Evolutionary conservation across 2,797 vertebrate species (phyloP).

Genomic region (Antrozous pallidus): DNA sequence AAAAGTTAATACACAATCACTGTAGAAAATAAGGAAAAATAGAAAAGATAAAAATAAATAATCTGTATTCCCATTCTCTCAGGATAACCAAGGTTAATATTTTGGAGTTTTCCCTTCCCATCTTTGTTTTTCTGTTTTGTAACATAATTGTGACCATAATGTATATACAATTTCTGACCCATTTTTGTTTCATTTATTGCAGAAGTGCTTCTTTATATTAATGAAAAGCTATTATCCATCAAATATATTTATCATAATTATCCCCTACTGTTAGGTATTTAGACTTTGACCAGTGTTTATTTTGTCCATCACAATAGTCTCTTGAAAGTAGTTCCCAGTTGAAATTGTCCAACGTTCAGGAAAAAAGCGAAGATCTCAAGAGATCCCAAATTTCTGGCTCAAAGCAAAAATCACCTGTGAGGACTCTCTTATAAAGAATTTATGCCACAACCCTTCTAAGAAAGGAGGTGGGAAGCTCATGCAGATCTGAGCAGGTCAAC

Average conservation of each 20-base stretch:
- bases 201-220: background rate
- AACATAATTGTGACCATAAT: background rate
- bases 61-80: background rate
- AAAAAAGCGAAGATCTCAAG: background rate
- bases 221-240: background rate
- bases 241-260: background rate
- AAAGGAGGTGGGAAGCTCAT: background rate
- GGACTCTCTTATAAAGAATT: background rate
- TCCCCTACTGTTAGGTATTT: background rate
- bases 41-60: background rate
- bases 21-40: background rate
- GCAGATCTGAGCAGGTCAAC: rapidly evolving
- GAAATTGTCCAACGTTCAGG: background rate
- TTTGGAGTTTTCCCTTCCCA: background rate
- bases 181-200: background rate
- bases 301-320: background rate
- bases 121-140: background rate
- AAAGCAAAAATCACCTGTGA: background rate
- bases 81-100: background rate
- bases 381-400: background rate
- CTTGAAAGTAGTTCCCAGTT: background rate
- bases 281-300: background rate
- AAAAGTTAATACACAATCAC: background rate
- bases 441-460: rapidly evolving
- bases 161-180: background rate